Evolutionary conservation across 1,140 invertebrate genomes (phyloP).

Genomic region (Orius insidiosus): DNA sequence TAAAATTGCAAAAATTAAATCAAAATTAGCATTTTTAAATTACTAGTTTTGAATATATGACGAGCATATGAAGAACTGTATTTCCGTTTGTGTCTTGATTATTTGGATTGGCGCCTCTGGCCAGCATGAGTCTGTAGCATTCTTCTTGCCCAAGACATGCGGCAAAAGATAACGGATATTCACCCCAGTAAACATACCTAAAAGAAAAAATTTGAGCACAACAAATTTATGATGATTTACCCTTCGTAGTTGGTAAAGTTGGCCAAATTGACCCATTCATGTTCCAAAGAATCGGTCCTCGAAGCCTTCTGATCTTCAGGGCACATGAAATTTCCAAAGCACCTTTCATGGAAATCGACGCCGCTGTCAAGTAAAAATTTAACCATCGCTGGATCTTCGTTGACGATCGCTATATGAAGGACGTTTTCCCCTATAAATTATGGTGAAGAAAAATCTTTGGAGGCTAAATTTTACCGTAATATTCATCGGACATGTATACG

Average conservation of each 20-base stretch:
- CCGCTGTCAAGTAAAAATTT: conserved; percentile 87
- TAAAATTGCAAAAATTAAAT: conserved; percentile 17
- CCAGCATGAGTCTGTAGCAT: conserved; percentile 83
- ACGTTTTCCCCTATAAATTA: conserved; percentile 56
- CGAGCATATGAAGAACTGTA: conserved; percentile 88
- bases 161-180: conserved; percentile 91
- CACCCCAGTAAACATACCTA: conserved; percentile 95
- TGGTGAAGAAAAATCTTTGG: not conserved
- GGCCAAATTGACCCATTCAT: conserved; percentile 79
- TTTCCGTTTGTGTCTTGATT: conserved; percentile 95
- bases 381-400: conserved; percentile 94
- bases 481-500: conserved; percentile 89
- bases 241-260: conserved; percentile 86
- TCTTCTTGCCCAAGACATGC: conserved; percentile 94
- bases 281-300: conserved; percentile 66
- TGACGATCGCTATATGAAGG: conserved; percentile 93
- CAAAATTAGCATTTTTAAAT: conserved; percentile 15
- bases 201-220: conserved; percentile 1
- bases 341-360: conserved; percentile 76
- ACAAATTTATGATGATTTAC: conserved; percentile 27
- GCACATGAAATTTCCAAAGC: conserved; percentile 89
- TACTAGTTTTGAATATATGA: conserved; percentile 89
- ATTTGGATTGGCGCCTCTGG: conserved; percentile 86
- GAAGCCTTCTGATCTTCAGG: conserved; percentile 93
- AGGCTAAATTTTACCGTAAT: conserved; percentile 55